Base-by-base conservation (phyloP, 2,888 invertebrate genomes). In the Conops quadrifasciatus region DNA sequence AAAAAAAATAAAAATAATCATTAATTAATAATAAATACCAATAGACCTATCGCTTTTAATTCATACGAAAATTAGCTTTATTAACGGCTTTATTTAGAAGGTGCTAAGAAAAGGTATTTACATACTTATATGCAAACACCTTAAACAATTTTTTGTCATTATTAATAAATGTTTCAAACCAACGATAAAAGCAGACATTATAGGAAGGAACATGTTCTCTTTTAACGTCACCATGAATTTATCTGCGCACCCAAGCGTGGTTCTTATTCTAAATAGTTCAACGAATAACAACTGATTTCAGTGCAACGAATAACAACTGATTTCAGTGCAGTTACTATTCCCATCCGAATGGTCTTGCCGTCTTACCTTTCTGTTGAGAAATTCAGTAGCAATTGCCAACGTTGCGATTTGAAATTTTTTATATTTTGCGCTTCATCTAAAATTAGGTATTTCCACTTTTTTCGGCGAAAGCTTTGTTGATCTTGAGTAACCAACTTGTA, bases 401-500 rank as follows among this genome's bases (percentile, higher is more conserved):
- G 89, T 85, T 98, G 98, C 24, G 97, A 97, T 86, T 98, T 98
- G 85, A 98, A 99, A 87, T 99, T 99, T 87, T 99, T 99, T 74
- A 99, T 99, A 84, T 99, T 98, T 85, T 99, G 99, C 49, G 98
- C 98, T 87, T 98, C 98, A 84, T 99, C 98, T 69, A 99, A 89
- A 76, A 99, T 96, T 64, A 99, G 89, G 86, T 98, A 99, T 85
- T 96, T 96, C 98, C 99, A 99, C 77, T 96, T 94, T 87, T 98
- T 98, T 77, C 97, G 89, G 70, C 98, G 90, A 87, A 99, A 99
- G 83, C 96, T 94, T 86, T 96, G 95, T 87, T 98, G 97, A 88
- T 99, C 99, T 87, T 98, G 98, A 80, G 98, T 96, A 69, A 98
- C 98, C 77, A 99, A 88, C 87, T 98, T 98, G 86, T 98, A 98